These are phyloP conservation scores for Troglohyphantes excavatus DNA, from an alignment of 2,888 invertebrate species.

Conservation along the genomic window DNA sequence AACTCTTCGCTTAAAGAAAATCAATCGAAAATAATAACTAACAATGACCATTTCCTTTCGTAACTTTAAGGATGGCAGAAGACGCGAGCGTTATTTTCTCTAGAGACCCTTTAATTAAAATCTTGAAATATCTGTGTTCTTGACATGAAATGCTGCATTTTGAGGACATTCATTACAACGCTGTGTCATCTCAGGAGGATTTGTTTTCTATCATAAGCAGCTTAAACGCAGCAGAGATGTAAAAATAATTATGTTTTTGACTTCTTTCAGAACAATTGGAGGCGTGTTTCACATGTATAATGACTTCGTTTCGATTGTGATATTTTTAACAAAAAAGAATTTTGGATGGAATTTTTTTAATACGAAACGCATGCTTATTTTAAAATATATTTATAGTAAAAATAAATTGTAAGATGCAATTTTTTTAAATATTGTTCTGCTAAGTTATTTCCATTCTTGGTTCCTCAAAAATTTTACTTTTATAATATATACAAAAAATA, in stretches of 20 bases:
- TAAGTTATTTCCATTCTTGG: no score
- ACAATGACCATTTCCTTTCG: neutral
- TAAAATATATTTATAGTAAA: no score
- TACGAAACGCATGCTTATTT: no score
- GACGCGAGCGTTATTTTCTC: constrained; percentile 2
- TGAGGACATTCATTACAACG: constrained; percentile 2
- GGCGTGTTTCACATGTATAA: no score
- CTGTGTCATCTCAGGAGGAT: neutral
- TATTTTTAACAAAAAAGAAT: no score
- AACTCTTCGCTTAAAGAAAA: neutral
- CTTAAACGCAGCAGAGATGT: neutral
- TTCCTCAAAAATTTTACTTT: no score
- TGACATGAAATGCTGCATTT: constrained; percentile 2
- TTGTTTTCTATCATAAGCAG: constrained; percentile 1
- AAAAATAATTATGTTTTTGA: neutral
- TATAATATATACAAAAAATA: no score
- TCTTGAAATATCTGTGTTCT: neutral
- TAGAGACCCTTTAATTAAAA: constrained; percentile 24
- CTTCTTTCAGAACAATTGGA: no score
- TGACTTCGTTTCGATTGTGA: no score
- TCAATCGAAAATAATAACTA: constrained; percentile 13
- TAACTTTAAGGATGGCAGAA: neutral
- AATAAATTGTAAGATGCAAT: no score
- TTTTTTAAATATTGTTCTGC: no score
- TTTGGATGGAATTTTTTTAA: no score